Evolutionary conservation across 2,113 vertebrate species (phyloP).

Genomic region (Triplophysa tibetana): DNA sequence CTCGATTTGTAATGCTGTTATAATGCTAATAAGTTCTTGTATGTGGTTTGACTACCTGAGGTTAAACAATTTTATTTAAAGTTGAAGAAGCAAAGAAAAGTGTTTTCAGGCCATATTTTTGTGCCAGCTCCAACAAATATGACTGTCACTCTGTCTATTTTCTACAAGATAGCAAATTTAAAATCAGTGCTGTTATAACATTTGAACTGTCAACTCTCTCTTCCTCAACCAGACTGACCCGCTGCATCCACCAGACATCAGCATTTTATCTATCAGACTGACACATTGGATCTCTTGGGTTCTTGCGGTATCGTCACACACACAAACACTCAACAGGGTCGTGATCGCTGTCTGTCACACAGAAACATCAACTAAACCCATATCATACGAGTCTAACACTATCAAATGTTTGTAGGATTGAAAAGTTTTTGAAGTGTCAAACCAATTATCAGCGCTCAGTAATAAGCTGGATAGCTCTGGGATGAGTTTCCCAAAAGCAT

Average conservation of each 20-base stretch:
- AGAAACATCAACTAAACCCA: constrained; percentile 60
- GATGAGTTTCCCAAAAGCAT: too few species aligned
- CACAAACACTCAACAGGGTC: constrained; percentile 42
- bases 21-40: too few species aligned
- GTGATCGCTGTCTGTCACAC: constrained; percentile 50
- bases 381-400: constrained; percentile 37
- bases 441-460: too few species aligned
- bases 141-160: background rate
- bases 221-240: background rate
- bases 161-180: background rate
- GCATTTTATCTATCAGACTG: background rate
- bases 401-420: too few species aligned
- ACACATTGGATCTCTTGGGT: constrained; percentile 7
- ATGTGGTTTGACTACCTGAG: too few species aligned
- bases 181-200: background rate
- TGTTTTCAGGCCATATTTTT: too few species aligned
- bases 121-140: background rate
- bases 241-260: background rate
- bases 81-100: too few species aligned
- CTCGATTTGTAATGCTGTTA: too few species aligned
- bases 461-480: too few species aligned
- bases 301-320: background rate
- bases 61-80: too few species aligned
- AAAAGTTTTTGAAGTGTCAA: too few species aligned
- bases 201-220: constrained; percentile 2